Base-by-base conservation (phyloP, 2,888 invertebrate species). In the Meganola albula region DNA sequence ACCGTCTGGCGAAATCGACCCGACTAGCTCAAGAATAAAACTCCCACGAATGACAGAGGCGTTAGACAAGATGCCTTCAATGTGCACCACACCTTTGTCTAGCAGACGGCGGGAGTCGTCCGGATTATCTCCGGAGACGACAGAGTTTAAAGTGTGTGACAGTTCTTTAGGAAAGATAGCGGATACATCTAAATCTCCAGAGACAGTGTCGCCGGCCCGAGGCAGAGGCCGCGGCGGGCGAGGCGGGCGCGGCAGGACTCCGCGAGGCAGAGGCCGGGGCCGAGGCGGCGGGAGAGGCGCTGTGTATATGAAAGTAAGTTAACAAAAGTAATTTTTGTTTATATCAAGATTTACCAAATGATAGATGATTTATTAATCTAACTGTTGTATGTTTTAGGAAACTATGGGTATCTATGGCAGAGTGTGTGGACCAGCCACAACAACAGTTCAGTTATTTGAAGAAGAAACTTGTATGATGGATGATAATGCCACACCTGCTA, bases 391-490 rank as follows among this genome's bases (percentile, higher is more conserved):
- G 27, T 73, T 73, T 29, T 58, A 85, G 84, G 84, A 85, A 52
- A 85, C 85, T 1, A 60, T 85, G 75, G 85, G 85, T 16, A 85
- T 85, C 33, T 85, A 85, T 45, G 85, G 84, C 1, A 73, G 85
- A 2, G 84, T 85, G 6, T 85, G 85, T 41, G 84, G 85, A 1
- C 82, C 84, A 1, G 77, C 82, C 24, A 85, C 87, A 0, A 82
- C 87, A 26, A 82, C 87, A 24, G 83, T 89, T 34, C 88, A 89
- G 60, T 82, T 91, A 14, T 91, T 91, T 62, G 91, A 92, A 61
- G 92, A 92, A 64, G 92, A 92, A 55, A 92, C 92, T 3, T 90
- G 91, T 43, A 92, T 92, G 92, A 92, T 91, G 83, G 91, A 91
- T 11, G 92, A 92, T 61, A 88, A 85, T 41, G 84, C 82, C 13